A percentile compares a stretch with the other conserved stretches of the same genome.
phyloP scores from a whole-genome alignment of 1,140 invertebrate species.

The Acromyrmex charruanus region DNA sequence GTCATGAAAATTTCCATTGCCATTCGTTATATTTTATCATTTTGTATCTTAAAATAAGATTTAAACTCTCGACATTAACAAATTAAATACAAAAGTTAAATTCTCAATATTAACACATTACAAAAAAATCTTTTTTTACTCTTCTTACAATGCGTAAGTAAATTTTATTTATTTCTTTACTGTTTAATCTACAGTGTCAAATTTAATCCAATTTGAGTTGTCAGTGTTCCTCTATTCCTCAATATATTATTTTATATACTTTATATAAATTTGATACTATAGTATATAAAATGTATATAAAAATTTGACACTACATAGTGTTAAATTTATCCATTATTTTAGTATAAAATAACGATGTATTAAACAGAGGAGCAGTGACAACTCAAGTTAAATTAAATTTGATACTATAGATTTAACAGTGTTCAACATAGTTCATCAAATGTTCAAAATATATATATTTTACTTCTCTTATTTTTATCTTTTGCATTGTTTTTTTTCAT shows the following conservation, averaged over 20 bases:
- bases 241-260: too few species aligned
- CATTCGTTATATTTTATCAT: neutral
- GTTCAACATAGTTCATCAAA: neutral
- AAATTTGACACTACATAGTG: too few species aligned
- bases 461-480: neutral
- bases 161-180: neutral
- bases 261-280: too few species aligned
- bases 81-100: conserved; percentile 37
- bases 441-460: neutral
- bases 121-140: neutral
- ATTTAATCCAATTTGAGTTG: too few species aligned
- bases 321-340: too few species aligned
- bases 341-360: too few species aligned
- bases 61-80: conserved; percentile 65
- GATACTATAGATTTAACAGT: too few species aligned
- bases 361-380: too few species aligned
- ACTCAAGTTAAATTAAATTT: too few species aligned
- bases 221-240: too few species aligned
- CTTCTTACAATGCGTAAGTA: neutral
- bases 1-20: neutral
- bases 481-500: neutral
- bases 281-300: too few species aligned
- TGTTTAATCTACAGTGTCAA: too few species aligned
- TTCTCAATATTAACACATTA: conserved; percentile 46
- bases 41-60: conserved; percentile 8